phyloP scores from a whole-genome alignment of 2,113 vertebrate species.

The Ageneiosus marmoratus region DNA sequence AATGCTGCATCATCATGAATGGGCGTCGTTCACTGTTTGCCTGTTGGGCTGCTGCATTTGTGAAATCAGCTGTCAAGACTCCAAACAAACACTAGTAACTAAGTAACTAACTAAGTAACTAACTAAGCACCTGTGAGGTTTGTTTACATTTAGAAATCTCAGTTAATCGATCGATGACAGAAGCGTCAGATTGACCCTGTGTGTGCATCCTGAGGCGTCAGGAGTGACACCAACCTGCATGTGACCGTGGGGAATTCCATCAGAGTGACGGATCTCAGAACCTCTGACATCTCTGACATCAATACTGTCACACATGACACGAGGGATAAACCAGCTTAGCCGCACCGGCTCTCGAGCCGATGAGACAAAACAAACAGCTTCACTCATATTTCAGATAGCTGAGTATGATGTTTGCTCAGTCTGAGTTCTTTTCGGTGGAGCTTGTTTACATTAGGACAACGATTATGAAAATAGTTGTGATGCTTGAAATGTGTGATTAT shows the following conservation, averaged over 20 bases:
- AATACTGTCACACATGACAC: not conserved
- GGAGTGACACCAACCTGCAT: too few species aligned
- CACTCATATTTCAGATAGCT: slow-evolving; percentile 13
- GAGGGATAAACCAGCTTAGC: not conserved
- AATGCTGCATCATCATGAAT: slow-evolving; percentile 5
- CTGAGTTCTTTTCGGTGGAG: slow-evolving; percentile 10
- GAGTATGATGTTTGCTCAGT: not conserved
- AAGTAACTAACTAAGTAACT: not conserved
- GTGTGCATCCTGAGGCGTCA: not conserved
- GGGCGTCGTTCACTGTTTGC: not conserved
- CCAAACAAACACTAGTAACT: too few species aligned
- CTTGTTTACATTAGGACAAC: slow-evolving; percentile 13
- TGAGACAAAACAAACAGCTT: slow-evolving; percentile 30
- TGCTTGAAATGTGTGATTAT: not conserved
- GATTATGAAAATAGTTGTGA: not conserved
- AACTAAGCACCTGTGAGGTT: not conserved
- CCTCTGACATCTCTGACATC: slow-evolving; percentile 2
- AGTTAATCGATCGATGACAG: too few species aligned
- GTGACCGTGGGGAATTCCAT: not conserved
- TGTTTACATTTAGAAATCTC: not conserved
- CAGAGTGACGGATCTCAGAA: not conserved
- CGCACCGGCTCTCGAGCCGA: not conserved
- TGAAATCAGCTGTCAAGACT: not conserved
- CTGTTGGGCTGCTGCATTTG: not conserved
- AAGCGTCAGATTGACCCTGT: not conserved